Base-by-base conservation (phyloP, 2,888 invertebrate species). In the Netelia virgata region DNA sequence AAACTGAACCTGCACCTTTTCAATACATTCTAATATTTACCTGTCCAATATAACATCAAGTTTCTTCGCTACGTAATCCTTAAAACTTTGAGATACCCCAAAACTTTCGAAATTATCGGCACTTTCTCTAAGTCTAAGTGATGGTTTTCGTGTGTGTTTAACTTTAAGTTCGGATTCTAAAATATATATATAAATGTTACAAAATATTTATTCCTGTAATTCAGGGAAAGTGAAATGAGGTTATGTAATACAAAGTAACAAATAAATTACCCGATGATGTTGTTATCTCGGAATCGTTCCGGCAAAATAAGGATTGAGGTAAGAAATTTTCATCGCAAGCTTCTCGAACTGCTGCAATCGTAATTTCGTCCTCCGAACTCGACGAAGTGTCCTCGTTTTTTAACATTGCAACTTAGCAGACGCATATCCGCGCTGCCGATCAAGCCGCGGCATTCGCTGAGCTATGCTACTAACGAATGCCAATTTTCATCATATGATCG, bases 341-440 rank as follows among this genome's bases (percentile, higher is more conserved):
- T 89, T 92, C 92, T 72, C 78, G 89, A 16, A 92, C 85, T 41
- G 88, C 89, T 50, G 87, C 76, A 41, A 82, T 79, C 14, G 64
- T 61, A 76, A 72, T 77, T 84, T 92, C 91, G 72, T 92, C 92
- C 41, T 92, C 92, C 0, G 91, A 91, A 80, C 90, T 91, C 8
- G 91, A 89, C 3, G 83, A 82, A 16, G 88, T 74, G 68, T 84
- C 68, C 50, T 79, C 69, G 61, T 74, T 69, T 64, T 63, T 53
- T 5, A 50, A n/a, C 78, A 79, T 79, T 14, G 28, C 47, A 28
- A 50, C 59, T 77, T 47, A 1, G 43, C 10, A 59, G 16, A 59
- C 57, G 23, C 53, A 14, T 47, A 36, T 36, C 36, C 36, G 8
- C 8, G 36, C 36, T 36, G 36, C 36, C 36, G 36, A 36, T 36